Base-by-base conservation (phyloP, 2,888 invertebrate species). In the Aporophyla nigra region DNA sequence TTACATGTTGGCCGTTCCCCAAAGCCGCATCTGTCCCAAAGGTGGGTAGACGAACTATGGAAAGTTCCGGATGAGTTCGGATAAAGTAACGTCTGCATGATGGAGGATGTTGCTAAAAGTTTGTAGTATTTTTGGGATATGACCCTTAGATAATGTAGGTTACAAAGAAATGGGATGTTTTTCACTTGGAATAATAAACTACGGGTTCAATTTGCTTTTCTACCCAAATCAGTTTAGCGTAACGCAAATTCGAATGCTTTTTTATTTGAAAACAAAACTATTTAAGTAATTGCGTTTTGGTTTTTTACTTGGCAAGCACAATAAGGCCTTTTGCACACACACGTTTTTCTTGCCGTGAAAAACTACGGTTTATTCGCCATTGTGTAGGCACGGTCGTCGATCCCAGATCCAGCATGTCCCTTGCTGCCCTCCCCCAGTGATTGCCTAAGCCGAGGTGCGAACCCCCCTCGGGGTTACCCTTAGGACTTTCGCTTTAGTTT, bases 21-120 rank as follows among this genome's bases (percentile, higher is more conserved):
- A 24, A 58, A 66, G 33, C 21, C 56, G 33, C 72, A 67, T 58
- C 19, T 69, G 59, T 71, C 79, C 66, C 66, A n/a, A 61, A 68
- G 67, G 71, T 66, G 14, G 49, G 21, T 63, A 61, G 3, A 61
- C 61, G 58, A 62, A 73, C 66, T 81, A 68, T 33, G 16, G 5
- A 68, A 74, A 63, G 54, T 70, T 77, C 24, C 63, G 12, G 33
- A 53, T 54, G 46, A 61, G 33, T 61, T 80, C 16, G 14, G 21
- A n/a, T 65, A 49, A 71, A 59, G 53, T 71, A 27, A 54, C 19
- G 33, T 54, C 27, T 21, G 21, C 54, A 24, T 73, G 49, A 73
- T 51, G 49, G 14, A 78, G 59, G 40, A 24, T 56, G 27, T 54
- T 53, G n/a, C 9, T 7, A 12, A n/a, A 80, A 66, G n/a, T 73